These are phyloP conservation scores for Gila robusta DNA, from an alignment of 2,797 vertebrate species.

Conservation along the genomic window DNA sequence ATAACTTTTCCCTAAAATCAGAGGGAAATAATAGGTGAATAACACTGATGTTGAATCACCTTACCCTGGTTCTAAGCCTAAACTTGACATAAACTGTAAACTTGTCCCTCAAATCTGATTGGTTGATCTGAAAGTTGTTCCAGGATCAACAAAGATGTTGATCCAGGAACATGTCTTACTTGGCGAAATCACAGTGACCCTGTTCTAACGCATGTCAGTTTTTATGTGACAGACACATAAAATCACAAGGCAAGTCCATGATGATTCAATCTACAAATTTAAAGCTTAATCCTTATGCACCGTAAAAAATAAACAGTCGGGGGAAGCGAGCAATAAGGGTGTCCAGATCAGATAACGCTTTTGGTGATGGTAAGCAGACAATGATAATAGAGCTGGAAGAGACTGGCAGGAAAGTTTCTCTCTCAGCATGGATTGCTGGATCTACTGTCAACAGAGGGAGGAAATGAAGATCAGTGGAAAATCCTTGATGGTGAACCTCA, in stretches of 20 bases:
- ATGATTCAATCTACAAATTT: neutral
- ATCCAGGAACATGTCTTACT: too few species aligned
- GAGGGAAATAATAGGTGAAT: too few species aligned
- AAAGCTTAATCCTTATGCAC: neutral
- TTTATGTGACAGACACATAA: too few species aligned
- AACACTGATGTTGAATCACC: too few species aligned
- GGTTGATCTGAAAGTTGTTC: too few species aligned
- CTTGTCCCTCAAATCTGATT: too few species aligned
- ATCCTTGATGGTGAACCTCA: constrained; percentile 49
- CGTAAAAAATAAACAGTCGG: neutral
- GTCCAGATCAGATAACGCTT: constrained; percentile 43
- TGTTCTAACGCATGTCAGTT: too few species aligned
- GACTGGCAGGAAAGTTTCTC: constrained; percentile 1
- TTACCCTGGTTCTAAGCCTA: too few species aligned
- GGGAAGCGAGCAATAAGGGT: constrained; percentile 18
- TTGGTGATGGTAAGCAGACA: constrained; percentile 8
- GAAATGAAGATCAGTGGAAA: constrained; percentile 47
- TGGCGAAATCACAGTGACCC: too few species aligned
- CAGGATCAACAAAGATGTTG: too few species aligned
- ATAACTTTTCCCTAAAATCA: too few species aligned
- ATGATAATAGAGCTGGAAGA: constrained; percentile 32
- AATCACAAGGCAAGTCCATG: neutral
- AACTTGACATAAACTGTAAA: too few species aligned
- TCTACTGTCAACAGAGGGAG: constrained; percentile 39
- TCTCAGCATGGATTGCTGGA: constrained; percentile 27